Percentiles rank a stretch among this genome's conserved stretches.
Conservation (phyloP, 1,140 invertebrate species). For the Drosophila navojoa region DNA sequence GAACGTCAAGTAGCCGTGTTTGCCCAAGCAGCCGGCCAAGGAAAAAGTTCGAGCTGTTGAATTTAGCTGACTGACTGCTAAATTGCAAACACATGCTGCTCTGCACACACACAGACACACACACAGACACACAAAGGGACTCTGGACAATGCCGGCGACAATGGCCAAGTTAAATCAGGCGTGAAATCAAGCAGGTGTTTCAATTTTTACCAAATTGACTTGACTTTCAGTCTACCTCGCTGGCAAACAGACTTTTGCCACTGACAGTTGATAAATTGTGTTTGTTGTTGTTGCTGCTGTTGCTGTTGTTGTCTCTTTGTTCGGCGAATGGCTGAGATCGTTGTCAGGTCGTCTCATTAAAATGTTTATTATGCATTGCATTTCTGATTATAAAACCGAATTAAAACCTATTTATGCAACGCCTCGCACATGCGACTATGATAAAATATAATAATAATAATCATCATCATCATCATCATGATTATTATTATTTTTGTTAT, state of each 20-base stretch:
- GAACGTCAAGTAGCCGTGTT: conserved; percentile 59
- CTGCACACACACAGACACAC: conserved; percentile 25
- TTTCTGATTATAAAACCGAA: conserved; percentile 75
- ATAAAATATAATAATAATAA: no score
- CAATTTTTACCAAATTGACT: conserved; percentile 81
- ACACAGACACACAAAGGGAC: conserved; percentile 15
- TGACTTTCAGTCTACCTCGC: conserved; percentile 63
- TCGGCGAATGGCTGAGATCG: conserved; percentile 34
- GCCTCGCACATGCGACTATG: conserved; percentile 26
- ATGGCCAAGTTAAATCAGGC: conserved; percentile 79
- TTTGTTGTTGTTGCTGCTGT: conserved; percentile 1
- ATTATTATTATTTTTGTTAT: conserved; percentile 43
- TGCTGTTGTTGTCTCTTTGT: conserved; percentile 1
- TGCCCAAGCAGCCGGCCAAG: conserved; percentile 56
- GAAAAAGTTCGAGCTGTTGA: conserved; percentile 56
- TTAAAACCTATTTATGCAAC: conserved; percentile 76
- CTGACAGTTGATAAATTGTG: conserved; percentile 60
- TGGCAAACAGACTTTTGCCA: conserved; percentile 14
- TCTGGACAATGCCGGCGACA: conserved; percentile 55
- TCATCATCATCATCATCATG: conserved; percentile 67
- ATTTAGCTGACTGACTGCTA: conserved; percentile 73
- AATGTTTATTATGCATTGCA: conserved; percentile 78
- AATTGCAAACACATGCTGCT: conserved; percentile 79
- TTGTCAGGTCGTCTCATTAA: conserved; percentile 74
- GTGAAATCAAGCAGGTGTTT: conserved; percentile 82